Evolutionary conservation across 2,888 invertebrate species (phyloP).

Genomic region (Apodemia mormo): DNA sequence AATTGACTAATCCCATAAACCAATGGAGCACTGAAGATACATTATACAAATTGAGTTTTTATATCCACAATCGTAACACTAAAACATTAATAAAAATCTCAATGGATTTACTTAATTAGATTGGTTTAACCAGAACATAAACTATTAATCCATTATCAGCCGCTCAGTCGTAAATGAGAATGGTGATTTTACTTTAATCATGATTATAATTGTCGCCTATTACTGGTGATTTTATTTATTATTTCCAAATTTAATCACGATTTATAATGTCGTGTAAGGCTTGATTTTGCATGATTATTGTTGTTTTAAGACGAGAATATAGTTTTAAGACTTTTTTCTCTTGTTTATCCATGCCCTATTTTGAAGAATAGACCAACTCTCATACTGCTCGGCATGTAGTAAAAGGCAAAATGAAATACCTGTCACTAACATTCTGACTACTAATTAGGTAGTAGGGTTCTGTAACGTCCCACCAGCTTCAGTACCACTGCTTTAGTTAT

Average conservation of each 20-base stretch:
- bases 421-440: too few relatives aligned
- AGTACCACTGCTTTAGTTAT: too few relatives aligned
- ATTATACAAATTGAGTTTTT: neutral
- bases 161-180: neutral
- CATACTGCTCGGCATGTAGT: too few relatives aligned
- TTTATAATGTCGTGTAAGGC: neutral
- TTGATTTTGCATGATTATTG: neutral
- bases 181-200: slow-evolving; percentile 9
- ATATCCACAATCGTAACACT: neutral
- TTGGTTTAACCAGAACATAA: slow-evolving; percentile 2
- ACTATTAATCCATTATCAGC: slow-evolving; percentile 12
- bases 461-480: too few relatives aligned
- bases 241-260: neutral
- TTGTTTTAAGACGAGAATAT: too few relatives aligned
- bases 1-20: neutral
- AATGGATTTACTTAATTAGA: neutral
- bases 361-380: too few relatives aligned
- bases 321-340: too few relatives aligned
- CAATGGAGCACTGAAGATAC: neutral
- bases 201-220: slow-evolving; percentile 1
- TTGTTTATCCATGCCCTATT: too few relatives aligned
- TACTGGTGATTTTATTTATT: neutral
- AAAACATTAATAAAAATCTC: slow-evolving; percentile 1
- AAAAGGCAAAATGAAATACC: too few relatives aligned
- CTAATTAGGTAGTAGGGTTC: too few relatives aligned